These are phyloP conservation scores for Stegodyphus mimosarum DNA, from an alignment of 1,140 invertebrate genomes.

Conservation along the genomic window DNA sequence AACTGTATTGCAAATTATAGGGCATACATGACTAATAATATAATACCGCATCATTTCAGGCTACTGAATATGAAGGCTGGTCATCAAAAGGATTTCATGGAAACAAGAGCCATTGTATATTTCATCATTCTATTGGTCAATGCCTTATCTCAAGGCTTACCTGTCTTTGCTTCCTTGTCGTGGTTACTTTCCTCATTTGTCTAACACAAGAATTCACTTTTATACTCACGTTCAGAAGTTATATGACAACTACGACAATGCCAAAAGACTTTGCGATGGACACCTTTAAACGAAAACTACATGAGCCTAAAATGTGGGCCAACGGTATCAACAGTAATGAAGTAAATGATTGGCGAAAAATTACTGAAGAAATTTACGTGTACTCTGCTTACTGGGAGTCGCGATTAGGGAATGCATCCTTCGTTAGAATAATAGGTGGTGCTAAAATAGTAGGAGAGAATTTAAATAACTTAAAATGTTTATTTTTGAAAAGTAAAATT, in stretches of 20 bases:
- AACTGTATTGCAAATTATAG: too few species aligned
- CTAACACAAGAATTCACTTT: constrained; percentile 38
- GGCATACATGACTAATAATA: too few species aligned
- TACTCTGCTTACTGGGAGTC: constrained; percentile 58
- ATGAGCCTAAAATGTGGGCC: too few species aligned
- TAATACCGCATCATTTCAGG: too few species aligned
- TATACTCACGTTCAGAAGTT: constrained; percentile 27
- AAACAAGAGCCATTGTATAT: background rate
- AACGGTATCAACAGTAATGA: background rate
- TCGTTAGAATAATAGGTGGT: constrained; percentile 41
- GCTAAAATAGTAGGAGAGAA: background rate
- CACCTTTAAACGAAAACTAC: background rate
- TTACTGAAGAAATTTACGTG: constrained; percentile 15
- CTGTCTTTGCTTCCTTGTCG: constrained; percentile 1
- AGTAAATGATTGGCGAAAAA: constrained; percentile 15
- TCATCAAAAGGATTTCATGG: too few species aligned
- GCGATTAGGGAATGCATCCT: background rate
- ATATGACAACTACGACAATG: background rate
- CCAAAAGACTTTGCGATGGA: background rate
- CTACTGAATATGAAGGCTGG: too few species aligned
- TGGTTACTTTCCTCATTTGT: constrained; percentile 19
- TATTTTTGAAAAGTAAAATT: background rate
- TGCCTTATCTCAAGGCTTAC: constrained; percentile 23
- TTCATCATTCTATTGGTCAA: background rate
- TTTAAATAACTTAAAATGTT: constrained; percentile 11